A percentile compares a stretch with the other conserved stretches of the same genome.
These are phyloP conservation scores for Dyspetes luteomarginatus DNA, from an alignment of 2,888 invertebrate species.

Conservation along the genomic window DNA sequence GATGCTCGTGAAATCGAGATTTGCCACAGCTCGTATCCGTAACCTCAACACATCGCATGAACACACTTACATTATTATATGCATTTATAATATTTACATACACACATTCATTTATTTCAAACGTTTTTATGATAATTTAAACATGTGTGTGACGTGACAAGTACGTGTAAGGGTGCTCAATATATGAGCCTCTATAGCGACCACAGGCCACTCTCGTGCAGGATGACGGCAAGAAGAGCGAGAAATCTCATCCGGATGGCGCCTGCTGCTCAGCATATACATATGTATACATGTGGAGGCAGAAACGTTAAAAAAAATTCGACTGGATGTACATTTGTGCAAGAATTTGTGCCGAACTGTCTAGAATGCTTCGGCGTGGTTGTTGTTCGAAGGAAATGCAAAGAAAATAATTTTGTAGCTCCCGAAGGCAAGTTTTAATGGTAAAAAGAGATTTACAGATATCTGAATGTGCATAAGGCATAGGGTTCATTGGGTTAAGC, in stretches of 20 bases:
- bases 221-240: neutral
- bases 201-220: constrained; percentile 38
- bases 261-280: constrained; percentile 62
- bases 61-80: constrained; percentile 24
- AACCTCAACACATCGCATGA: constrained; percentile 38
- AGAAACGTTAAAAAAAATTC: constrained; percentile 43
- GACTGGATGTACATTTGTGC: constrained; percentile 13
- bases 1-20: constrained; percentile 57
- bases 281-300: constrained; percentile 20
- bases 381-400: constrained; percentile 48
- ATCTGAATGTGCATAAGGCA: too few species aligned
- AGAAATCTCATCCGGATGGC: constrained; percentile 64
- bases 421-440: constrained; percentile 17
- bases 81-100: neutral
- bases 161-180: neutral
- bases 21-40: constrained; percentile 24
- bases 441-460: constrained; percentile 11
- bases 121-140: constrained; percentile 10
- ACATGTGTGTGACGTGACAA: neutral
- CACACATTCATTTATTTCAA: neutral
- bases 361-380: neutral
- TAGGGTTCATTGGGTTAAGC: too few species aligned
- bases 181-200: constrained; percentile 20
- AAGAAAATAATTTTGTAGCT: constrained; percentile 54
- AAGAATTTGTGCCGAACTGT: constrained; percentile 32